phyloP scores from a whole-genome alignment of 2,888 invertebrate genomes.

The Metellina segmentata region DNA sequence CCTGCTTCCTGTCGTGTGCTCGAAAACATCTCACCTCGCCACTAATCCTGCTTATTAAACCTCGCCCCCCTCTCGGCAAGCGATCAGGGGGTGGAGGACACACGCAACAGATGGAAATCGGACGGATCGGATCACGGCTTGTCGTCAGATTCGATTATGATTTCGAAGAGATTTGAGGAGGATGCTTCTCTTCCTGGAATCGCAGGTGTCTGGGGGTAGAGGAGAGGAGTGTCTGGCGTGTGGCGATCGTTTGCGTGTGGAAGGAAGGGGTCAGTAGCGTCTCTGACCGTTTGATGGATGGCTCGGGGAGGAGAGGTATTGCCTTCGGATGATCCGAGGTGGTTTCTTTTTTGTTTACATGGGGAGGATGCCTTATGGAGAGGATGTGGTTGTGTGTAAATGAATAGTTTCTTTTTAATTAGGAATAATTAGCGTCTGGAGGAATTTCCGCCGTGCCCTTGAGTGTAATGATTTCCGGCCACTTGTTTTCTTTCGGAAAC shows the following conservation, averaged over 20 bases:
- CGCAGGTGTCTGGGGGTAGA: not conserved
- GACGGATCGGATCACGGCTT: not conserved
- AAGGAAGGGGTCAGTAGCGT: conserved; percentile 13
- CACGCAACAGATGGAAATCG: conserved; percentile 25
- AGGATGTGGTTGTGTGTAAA: not conserved
- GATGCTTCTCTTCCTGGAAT: conserved; percentile 13
- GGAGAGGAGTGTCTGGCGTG: not conserved
- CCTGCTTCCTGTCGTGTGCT: conserved; percentile 23
- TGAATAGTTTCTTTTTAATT: not conserved
- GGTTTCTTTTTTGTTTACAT: not conserved
- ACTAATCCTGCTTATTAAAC: conserved; percentile 27
- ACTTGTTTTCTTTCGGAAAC: not conserved
- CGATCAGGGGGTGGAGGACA: conserved; percentile 17
- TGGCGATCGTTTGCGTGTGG: conserved; percentile 8
- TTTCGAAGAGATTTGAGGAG: not conserved
- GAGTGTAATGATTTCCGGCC: not conserved
- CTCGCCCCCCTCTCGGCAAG: not conserved
- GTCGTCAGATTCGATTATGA: not conserved
- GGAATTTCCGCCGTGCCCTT: not conserved
- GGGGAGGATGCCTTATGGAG: not conserved
- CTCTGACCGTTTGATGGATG: conserved; percentile 32
- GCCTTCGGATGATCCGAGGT: not conserved
- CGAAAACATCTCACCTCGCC: not conserved
- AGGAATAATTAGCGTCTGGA: not conserved
- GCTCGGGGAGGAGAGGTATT: not conserved